phyloP scores from a whole-genome alignment of 2,797 vertebrate genomes.

The Apogon talboti region DNA sequence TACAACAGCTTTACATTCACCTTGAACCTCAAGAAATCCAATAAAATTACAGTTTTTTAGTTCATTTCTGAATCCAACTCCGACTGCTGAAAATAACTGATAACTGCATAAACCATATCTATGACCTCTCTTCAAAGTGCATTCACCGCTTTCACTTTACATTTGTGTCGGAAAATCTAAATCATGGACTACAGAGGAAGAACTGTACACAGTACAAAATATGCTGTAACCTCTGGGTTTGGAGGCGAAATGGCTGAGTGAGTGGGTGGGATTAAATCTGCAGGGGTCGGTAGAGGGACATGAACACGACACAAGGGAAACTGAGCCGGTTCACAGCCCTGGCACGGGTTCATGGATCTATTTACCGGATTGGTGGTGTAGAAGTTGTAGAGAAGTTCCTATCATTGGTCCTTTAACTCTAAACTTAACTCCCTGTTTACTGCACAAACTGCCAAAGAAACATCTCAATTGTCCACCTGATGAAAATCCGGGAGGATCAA shows the following conservation, averaged over 20 bases:
- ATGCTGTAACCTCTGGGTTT: conserved; percentile 3
- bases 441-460: conserved; percentile 3
- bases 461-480: neutral
- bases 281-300: conserved; percentile 23
- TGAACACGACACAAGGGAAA: conserved; percentile 21
- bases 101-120: no score
- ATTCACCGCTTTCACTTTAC: neutral
- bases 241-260: conserved; percentile 30
- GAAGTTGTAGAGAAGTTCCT: neutral
- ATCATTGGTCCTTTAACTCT: neutral
- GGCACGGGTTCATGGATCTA: neutral
- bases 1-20: no score
- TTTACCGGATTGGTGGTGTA: conserved; percentile 1
- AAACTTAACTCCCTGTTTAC: neutral
- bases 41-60: no score
- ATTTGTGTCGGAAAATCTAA: neutral
- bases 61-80: no score
- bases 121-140: neutral
- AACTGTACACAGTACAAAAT: neutral
- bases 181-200: neutral
- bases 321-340: conserved; percentile 12
- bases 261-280: conserved; percentile 31
- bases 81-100: no score
- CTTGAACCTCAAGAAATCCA: no score
- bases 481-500: conserved; percentile 4